Evolutionary conservation across 1,140 invertebrate species (phyloP), one percentile per base, ranked within the genome.

Genomic region (Acyrthosiphon pisum): DNA sequence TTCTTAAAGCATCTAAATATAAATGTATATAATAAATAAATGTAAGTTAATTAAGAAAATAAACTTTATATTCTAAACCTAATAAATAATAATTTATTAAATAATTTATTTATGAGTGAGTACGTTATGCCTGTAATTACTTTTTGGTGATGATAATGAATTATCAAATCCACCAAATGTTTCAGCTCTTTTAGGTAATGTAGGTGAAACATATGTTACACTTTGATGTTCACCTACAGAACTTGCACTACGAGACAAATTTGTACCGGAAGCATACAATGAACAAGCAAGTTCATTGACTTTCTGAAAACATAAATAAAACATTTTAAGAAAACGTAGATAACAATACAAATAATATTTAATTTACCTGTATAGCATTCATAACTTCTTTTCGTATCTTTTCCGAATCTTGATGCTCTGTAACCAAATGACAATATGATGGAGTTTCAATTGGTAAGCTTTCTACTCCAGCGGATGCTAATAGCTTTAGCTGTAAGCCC

Each of bases 141-240:
- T 93, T 93, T 93, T 93, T 22, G 91, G 91, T 41, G 90, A 93
- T 35, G 93, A 91, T 35, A 91, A 86, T 44, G 96, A 96, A 94
- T 97, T 97, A 95, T 99, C 98, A 95, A 99, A 99, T 4, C 98
- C 98, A 22, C 98, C 98, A 95, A 99, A 99, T 1, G 98, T 99
- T 95, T 99, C 98, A 0, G 98, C 98, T 56, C 98, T 96, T 94
- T 98, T 97, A 9, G 98, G 98, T 93, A 99, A 95, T 37, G 97
- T 97, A 20, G 98, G 97, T 37, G 97, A 97, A 81, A 97, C 96
- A 94, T 98, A 98, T 20, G 97, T 96, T 20, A 97, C 97, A 94
- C 97, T 98, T 93, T 98, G 97, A 93, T 98, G 97, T 95, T 99
- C 98, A 35, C 98, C 98, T 11, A 97, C 98, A 48, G 98, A 99